A percentile compares a stretch with the other conserved stretches of the same genome.
Conservation (phyloP, 2,888 invertebrate species). For the Mimachlamys varia region DNA sequence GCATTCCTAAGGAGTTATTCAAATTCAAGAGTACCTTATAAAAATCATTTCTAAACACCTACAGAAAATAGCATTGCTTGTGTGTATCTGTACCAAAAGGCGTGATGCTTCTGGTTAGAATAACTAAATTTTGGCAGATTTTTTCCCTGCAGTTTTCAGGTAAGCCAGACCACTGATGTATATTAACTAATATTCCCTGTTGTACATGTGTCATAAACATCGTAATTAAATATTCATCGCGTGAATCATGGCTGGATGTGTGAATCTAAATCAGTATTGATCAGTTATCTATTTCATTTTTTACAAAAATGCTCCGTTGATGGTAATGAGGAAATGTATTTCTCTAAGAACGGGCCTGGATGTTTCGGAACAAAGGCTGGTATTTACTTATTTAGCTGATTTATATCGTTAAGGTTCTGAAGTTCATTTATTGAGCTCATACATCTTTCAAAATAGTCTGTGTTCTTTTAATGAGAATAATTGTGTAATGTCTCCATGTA, state of each 20-base stretch:
- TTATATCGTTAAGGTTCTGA: neutral
- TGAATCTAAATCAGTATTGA: neutral
- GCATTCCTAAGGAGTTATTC: too few species aligned
- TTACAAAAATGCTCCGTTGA: neutral
- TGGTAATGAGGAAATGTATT: conserved; percentile 16
- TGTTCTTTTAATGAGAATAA: conserved; percentile 36
- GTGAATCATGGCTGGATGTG: neutral
- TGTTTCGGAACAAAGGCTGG: conserved; percentile 23
- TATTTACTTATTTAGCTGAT: conserved; percentile 25
- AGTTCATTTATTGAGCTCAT: conserved; percentile 23
- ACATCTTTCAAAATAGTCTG: conserved; percentile 25
- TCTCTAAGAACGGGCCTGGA: neutral
- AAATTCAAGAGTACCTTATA: too few species aligned
- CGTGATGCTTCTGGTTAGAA: too few species aligned
- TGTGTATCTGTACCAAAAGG: too few species aligned
- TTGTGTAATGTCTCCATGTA: conserved; percentile 36
- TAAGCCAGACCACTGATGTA: neutral
- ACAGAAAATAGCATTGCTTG: too few species aligned
- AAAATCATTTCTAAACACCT: too few species aligned
- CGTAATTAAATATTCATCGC: conserved; percentile 7
- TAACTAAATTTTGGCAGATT: too few species aligned
- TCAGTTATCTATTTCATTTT: conserved; percentile 8
- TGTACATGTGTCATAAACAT: neutral
- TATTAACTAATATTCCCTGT: neutral
- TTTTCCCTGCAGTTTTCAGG: too few species aligned